Evolutionary conservation across 1,140 invertebrate species (phyloP), one percentile per base, ranked within the genome.

Genomic region (Drosophila hydei): DNA sequence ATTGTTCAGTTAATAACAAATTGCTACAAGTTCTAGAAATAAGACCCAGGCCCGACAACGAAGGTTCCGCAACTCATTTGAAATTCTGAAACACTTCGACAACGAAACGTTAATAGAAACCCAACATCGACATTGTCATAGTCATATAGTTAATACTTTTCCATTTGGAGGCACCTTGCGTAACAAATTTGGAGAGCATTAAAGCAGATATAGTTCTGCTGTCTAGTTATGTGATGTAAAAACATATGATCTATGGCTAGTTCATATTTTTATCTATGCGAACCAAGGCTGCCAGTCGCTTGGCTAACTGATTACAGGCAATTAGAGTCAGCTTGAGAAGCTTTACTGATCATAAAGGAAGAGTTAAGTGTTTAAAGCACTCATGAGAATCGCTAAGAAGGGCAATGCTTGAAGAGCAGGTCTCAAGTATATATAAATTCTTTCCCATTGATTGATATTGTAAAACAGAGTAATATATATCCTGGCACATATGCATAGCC

Each of bases 1-100:
- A 78, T 88, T 78, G 75, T 76, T 69, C 18, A 40, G 27, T 27
- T 48, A 61, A 75, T 43, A 75, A 71, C 21, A 78, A 75, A 69
- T 77, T 76, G 42, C 47, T 65, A 23, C 30, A 30, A 63, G 61
- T 88, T 88, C 81, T 87, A 87, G 77, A 77, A 88, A 72, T 62
- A 68, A 71, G 42, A 30, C 67, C 25, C 47, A 61, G 30, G 21
- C 58, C 27, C 36, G 61, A 70, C 30, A 42, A 19, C 55, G 77
- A 87, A 87, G 81, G 81, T 87, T 78, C 23, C 61, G 27, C 55
- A 56, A 43, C 71, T 81, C 68, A 81, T 87, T 87, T 75, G 58
- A 72, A 77, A 78, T 81, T 81, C 77, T 75, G 50, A 79, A 59
- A 62, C 81, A 74, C 64, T 51, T 42, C n/a, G 30, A 21, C n/a